Evolutionary conservation across 2,113 vertebrate species (phyloP).

Genomic region (Dermatemys mawii): DNA sequence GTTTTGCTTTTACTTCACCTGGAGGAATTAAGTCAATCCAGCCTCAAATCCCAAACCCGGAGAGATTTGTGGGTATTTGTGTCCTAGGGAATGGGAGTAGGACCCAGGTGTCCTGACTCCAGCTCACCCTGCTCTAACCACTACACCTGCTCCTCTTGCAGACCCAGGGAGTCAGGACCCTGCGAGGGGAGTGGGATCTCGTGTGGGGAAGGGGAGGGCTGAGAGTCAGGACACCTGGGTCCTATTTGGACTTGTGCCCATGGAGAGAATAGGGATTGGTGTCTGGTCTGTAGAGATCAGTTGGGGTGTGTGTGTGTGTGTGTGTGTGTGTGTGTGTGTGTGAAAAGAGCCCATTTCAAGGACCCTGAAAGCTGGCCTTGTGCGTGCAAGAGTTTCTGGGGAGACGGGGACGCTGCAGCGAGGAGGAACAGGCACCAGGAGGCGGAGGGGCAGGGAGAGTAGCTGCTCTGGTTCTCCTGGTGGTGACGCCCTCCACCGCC

Average conservation of each 20-base stretch:
- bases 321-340: too few species aligned
- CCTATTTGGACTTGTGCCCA: neutral
- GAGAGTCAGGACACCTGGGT: neutral
- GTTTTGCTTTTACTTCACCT: neutral
- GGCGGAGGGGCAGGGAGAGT: too few species aligned
- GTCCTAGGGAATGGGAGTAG: neutral
- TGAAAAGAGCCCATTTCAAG: accelerated
- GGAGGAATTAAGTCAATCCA: neutral
- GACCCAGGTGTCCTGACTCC: neutral
- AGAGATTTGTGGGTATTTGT: neutral
- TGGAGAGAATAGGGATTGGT: neutral
- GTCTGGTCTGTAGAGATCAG: neutral
- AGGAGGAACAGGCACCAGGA: neutral
- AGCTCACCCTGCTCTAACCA: neutral
- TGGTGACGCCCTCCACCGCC: neutral
- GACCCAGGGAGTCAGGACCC: neutral
- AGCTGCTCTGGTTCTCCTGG: too few species aligned
- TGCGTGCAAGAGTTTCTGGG: neutral
- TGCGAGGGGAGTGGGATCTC: neutral
- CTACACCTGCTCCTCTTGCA: neutral
- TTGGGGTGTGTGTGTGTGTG: too few species aligned
- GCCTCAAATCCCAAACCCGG: neutral
- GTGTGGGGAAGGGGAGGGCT: neutral
- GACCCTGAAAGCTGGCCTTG: too few species aligned
- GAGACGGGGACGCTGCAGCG: neutral